Base-by-base conservation (phyloP, 2,113 vertebrate species). In the Chionis minor region DNA sequence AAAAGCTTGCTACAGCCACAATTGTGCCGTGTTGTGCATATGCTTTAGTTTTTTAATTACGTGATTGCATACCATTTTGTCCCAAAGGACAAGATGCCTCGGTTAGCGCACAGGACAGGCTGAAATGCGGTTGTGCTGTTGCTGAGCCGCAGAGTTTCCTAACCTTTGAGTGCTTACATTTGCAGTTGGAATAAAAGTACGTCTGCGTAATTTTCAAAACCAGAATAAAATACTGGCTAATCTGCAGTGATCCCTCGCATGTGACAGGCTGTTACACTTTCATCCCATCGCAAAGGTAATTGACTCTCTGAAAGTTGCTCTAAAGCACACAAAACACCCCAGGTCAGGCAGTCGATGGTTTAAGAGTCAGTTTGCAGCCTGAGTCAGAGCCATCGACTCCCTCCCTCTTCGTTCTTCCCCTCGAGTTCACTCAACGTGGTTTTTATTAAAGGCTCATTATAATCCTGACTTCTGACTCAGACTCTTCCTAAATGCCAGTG, bases 71-170 rank as follows among this genome's bases (percentile, higher is more conserved):
- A 35, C n/a, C 18, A 14, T 67, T 79, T 55, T 18, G 5, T 83
- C 61, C 79, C 47, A 26, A 44, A 70, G 42, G 55, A 65, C 3
- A 0, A 0, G 33, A 40, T 35, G 52, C 59, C 79, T 78, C 12
- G 7, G n/a, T 44, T n/a, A 63, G 28, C 3, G 40, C 86, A 54
- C 5, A 22, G 58, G 66, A 58, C 1, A 5, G 28, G 38, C 71
- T 9, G 19, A 67, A 65, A 80, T 4, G 19, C 2, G 2, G 9
- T 17, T 49, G 17, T 2, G 0, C 6, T 56, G 40, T 47, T 69
- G 20, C 21, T 66, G 45, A 51, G 14, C 49, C 0, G 0, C 0
- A 0, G 14, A 7, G 6, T 22, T 84, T 62, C 65, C 47, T 78
- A 61, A 86, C 14, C 19, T 85, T 47, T 38, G 16, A 30, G 59